phyloP scores from a whole-genome alignment of 2,888 invertebrate genomes.

The Sinhomidia bicolor region DNA sequence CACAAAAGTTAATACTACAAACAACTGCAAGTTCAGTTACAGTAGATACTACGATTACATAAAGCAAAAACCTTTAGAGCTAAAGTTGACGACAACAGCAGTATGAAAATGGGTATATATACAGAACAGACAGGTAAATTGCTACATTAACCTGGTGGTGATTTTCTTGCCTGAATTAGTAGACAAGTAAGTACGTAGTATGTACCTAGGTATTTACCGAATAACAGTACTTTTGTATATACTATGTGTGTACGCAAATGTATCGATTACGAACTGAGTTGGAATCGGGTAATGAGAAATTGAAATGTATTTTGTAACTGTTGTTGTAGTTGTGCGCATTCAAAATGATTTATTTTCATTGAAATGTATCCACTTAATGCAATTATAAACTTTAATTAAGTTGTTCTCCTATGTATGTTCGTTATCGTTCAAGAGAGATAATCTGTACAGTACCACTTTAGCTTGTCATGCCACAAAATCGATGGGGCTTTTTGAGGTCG shows the following conservation, averaged over 20 bases:
- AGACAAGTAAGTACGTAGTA: not conserved
- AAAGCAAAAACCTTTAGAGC: not conserved
- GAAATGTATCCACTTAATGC: not conserved
- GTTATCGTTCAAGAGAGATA: not conserved
- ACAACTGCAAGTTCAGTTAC: too few species aligned
- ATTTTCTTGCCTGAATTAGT: not conserved
- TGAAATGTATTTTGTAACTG: too few species aligned
- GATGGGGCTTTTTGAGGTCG: not conserved
- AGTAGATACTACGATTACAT: not conserved
- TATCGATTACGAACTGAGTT: not conserved
- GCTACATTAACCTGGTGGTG: not conserved
- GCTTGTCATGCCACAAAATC: not conserved
- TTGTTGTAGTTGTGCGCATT: not conserved
- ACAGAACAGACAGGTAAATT: not conserved
- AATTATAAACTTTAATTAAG: slow-evolving; percentile 11
- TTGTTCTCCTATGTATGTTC: not conserved
- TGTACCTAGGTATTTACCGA: not conserved
- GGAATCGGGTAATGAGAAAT: too few species aligned
- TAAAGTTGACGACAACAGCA: not conserved
- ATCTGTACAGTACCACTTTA: not conserved
- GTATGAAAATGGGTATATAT: slow-evolving; percentile 13
- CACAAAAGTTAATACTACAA: too few species aligned
- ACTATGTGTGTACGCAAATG: not conserved
- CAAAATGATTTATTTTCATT: slow-evolving; percentile 13
- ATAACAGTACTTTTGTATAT: not conserved